Evolutionary conservation across 2,888 invertebrate genomes (phyloP).

Genomic region (Tipula confusa): DNA sequence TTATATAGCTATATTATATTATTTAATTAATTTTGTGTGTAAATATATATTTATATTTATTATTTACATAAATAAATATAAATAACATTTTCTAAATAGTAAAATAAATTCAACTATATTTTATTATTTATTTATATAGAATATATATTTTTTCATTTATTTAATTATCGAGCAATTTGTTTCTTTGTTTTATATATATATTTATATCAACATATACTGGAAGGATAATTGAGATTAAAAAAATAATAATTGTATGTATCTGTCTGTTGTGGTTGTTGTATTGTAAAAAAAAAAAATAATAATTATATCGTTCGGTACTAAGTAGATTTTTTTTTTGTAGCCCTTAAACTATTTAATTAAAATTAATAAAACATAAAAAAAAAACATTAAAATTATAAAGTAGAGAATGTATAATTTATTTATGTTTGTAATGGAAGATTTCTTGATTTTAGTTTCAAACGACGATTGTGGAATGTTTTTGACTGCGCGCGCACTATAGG

Average conservation of each 20-base stretch:
- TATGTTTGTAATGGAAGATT: not conserved
- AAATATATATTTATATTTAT: not conserved
- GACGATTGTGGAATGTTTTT: not conserved
- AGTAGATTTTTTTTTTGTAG: not conserved
- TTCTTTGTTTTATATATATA: not conserved
- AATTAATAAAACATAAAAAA: not conserved
- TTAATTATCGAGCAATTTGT: not conserved
- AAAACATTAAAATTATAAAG: not conserved
- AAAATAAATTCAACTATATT: slow-evolving; percentile 4
- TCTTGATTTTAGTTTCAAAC: not conserved
- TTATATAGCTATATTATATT: not conserved
- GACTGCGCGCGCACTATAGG: not conserved
- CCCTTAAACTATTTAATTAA: not conserved
- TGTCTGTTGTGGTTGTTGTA: not conserved
- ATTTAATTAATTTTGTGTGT: not conserved
- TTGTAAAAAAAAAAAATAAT: not conserved
- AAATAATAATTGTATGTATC: not conserved
- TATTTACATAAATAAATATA: not conserved
- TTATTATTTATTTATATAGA: not conserved
- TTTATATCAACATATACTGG: not conserved
- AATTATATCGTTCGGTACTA: not conserved
- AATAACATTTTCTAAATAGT: not conserved
- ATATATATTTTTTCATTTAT: not conserved
- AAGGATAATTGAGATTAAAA: not conserved
- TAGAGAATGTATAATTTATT: not conserved